Percentiles rank a stretch among this genome's conserved stretches.
phyloP scores from a whole-genome alignment of 2,797 vertebrate genomes.

The Rallus crepitans region DNA sequence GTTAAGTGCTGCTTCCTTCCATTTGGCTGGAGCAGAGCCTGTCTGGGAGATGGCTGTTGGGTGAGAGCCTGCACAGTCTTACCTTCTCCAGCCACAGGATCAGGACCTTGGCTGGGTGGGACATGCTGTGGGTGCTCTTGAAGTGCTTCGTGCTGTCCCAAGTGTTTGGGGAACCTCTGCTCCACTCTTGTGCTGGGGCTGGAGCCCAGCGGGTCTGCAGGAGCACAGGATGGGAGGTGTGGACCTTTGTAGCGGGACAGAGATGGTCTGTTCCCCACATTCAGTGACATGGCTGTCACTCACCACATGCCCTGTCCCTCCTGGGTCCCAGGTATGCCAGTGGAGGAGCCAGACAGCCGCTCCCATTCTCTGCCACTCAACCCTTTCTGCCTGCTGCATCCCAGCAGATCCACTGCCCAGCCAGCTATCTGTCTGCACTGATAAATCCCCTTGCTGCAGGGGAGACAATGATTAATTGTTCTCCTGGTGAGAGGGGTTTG shows the following conservation, averaged over 20 bases:
- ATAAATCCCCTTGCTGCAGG: neutral
- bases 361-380: no score
- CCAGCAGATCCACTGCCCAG: neutral
- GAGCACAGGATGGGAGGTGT: neutral
- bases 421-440: neutral
- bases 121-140: neutral
- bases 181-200: neutral
- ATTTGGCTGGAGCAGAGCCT: neutral
- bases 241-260: neutral
- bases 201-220: neutral
- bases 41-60: neutral
- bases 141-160: neutral
- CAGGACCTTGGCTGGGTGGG: neutral
- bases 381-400: neutral
- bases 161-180: neutral
- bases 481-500: neutral
- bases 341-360: no score
- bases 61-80: neutral
- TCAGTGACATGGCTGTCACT: neutral
- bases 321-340: fast-evolving
- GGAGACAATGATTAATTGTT: neutral
- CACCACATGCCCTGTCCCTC: neutral
- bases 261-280: neutral
- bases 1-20: neutral
- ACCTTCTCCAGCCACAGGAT: neutral